Conservation (phyloP, 2,113 vertebrate species). For the Zosterops lateralis region DNA sequence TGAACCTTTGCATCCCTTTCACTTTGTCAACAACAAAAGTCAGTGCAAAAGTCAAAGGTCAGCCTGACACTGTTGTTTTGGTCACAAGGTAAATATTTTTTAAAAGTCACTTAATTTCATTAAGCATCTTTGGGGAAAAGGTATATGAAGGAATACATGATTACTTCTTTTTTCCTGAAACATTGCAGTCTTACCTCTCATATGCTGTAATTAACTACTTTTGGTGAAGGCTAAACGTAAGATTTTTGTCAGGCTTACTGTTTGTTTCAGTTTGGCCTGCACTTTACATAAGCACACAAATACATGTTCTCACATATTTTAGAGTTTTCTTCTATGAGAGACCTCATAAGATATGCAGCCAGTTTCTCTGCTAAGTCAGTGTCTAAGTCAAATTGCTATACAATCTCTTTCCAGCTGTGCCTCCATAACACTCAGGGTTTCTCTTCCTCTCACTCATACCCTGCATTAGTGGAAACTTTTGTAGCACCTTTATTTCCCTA, state of each 20-base stretch:
- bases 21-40: background rate
- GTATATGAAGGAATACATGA: background rate
- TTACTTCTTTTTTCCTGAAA: background rate
- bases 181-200: background rate
- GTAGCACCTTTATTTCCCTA: background rate
- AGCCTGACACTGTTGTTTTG: background rate
- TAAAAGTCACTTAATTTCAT: background rate
- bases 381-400: background rate
- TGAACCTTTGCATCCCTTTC: background rate
- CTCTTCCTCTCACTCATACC: background rate
- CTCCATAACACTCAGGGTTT: fast-evolving
- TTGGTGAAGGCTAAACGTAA: background rate
- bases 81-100: background rate
- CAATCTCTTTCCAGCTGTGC: background rate
- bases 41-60: background rate
- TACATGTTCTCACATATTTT: background rate
- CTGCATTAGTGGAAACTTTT: background rate
- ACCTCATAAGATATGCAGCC: background rate
- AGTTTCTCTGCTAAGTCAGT: background rate
- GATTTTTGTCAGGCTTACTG: background rate
- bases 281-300: background rate
- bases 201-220: background rate
- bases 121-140: background rate
- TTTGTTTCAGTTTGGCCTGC: background rate
- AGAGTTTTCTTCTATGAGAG: background rate